phyloP scores from a whole-genome alignment of 2,113 vertebrate genomes.

The Rhinoptilus africanus region DNA sequence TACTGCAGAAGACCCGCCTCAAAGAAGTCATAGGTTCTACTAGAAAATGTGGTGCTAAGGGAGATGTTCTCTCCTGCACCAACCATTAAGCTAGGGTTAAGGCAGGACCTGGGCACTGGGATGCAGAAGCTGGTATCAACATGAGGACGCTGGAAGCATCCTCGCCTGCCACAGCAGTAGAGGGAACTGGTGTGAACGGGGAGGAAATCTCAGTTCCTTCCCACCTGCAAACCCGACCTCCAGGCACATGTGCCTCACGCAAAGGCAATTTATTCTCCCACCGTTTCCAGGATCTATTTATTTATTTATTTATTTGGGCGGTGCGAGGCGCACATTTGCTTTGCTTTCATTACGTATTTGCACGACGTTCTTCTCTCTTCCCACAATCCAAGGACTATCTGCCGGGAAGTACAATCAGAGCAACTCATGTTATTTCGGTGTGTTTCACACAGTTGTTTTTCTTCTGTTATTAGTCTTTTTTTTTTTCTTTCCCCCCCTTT shows the following conservation, averaged over 20 bases:
- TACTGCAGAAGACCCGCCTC: background rate
- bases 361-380: background rate
- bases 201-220: background rate
- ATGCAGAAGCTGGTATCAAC: background rate
- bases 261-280: background rate
- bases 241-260: background rate
- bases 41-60: background rate
- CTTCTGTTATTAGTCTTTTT: background rate
- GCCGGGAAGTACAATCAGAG: background rate
- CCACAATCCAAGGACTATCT: background rate
- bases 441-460: constrained; percentile 8
- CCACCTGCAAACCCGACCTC: background rate
- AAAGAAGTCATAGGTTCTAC: background rate
- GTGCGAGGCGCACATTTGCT: background rate
- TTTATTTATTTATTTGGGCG: no score
- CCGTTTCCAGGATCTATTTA: background rate
- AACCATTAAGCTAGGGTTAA: background rate
- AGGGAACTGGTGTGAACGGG: background rate
- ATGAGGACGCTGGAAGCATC: background rate
- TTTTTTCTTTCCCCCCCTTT: background rate
- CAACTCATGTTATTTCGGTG: background rate
- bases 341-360: background rate
- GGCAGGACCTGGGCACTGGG: background rate
- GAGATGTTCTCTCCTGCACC: background rate
- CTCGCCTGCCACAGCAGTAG: background rate